phyloP scores from a whole-genome alignment of 2,888 invertebrate genomes.

The Pachliopta kotzebuea region DNA sequence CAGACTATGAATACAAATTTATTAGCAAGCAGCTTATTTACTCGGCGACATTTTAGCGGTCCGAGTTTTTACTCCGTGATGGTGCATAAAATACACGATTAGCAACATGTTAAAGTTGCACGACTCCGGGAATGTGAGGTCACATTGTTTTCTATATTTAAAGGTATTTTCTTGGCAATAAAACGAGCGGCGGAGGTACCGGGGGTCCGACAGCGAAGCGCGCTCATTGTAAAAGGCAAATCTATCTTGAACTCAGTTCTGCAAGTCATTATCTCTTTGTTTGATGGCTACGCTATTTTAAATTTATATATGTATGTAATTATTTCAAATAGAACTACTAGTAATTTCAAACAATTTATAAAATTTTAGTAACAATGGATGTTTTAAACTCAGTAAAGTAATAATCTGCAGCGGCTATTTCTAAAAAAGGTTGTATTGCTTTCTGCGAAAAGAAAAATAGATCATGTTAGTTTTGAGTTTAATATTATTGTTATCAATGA shows the following conservation, averaged over 20 bases:
- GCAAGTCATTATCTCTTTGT: conserved; percentile 13
- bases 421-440: too few relatives aligned
- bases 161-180: conserved; percentile 47
- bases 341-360: neutral
- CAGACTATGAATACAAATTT: neutral
- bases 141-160: conserved; percentile 54
- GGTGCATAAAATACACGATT: conserved; percentile 66
- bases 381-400: too few relatives aligned
- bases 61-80: conserved; percentile 54
- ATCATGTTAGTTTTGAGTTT: too few relatives aligned
- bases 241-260: conserved; percentile 13
- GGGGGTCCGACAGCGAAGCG: conserved; percentile 16
- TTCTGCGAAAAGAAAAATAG: too few relatives aligned
- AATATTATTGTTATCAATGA: too few relatives aligned
- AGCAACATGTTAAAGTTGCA: conserved; percentile 58
- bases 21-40: neutral
- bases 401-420: too few relatives aligned
- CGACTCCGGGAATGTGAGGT: conserved; percentile 52
- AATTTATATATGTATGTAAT: neutral
- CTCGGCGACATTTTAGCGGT: conserved; percentile 49
- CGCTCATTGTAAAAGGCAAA: conserved; percentile 12
- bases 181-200: conserved; percentile 34
- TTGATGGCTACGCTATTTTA: conserved; percentile 6
- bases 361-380: too few relatives aligned
- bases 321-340: neutral